These are phyloP conservation scores for Oceanites oceanicus DNA, from an alignment of 2,113 vertebrate genomes.

Conservation along the genomic window DNA sequence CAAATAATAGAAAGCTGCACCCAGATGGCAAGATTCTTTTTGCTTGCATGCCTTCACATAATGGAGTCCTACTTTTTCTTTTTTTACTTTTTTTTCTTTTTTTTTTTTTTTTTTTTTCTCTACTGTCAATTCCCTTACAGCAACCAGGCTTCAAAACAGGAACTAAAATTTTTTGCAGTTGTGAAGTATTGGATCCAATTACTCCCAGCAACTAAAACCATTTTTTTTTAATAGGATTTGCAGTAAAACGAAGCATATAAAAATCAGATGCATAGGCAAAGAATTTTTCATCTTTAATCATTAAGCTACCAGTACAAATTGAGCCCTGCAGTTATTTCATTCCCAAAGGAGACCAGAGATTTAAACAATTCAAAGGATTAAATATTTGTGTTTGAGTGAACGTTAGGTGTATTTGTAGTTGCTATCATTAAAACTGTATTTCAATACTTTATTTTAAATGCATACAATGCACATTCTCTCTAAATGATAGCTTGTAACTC, in stretches of 20 bases:
- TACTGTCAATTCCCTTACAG: slow-evolving; percentile 54
- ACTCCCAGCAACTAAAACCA: slow-evolving; percentile 76
- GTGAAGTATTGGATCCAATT: slow-evolving; percentile 81
- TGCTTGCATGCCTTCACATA: neutral
- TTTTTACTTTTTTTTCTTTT: neutral
- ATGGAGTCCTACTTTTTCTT: neutral
- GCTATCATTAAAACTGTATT: slow-evolving; percentile 76
- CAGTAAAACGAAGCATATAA: slow-evolving; percentile 80
- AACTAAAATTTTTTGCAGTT: slow-evolving; percentile 60
- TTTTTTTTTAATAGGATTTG: slow-evolving; percentile 85
- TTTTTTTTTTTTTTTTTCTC: neutral
- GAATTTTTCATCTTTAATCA: slow-evolving; percentile 86
- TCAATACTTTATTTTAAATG: slow-evolving; percentile 62
- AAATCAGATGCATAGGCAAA: slow-evolving; percentile 84
- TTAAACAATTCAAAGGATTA: slow-evolving; percentile 84
- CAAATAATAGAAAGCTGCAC: neutral
- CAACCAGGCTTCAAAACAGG: slow-evolving; percentile 63
- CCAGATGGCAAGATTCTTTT: neutral
- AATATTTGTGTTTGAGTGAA: slow-evolving; percentile 82
- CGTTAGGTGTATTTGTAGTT: slow-evolving; percentile 75
- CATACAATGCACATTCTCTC: neutral
- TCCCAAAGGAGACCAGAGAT: slow-evolving; percentile 80
- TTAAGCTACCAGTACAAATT: slow-evolving; percentile 86
- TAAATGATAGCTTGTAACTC: slow-evolving; percentile 19
- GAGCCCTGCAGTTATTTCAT: slow-evolving; percentile 81